Conservation (phyloP, 2,888 invertebrate species). For the Mesochorus sp. region DNA sequence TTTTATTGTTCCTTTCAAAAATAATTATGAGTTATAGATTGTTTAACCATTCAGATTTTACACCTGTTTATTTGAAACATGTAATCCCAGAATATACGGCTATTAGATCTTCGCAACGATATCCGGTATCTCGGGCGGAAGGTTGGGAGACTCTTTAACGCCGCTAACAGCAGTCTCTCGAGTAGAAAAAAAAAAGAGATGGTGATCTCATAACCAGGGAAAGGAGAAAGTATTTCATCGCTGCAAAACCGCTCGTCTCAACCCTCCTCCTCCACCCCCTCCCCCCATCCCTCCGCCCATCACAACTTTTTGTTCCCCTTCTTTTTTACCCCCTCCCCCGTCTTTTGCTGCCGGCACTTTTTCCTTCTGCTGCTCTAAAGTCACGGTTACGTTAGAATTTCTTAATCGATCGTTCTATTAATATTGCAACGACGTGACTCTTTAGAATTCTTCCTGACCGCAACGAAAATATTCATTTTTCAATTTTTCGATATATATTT, state of each 20-base stretch:
- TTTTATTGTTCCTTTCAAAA: no score
- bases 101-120: constrained; percentile 17
- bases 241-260: constrained; percentile 62
- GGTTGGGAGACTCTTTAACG: constrained; percentile 33
- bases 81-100: constrained; percentile 28
- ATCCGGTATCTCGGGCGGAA: constrained; percentile 18
- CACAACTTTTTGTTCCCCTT: neutral
- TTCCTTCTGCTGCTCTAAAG: constrained; percentile 66
- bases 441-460: constrained; percentile 25
- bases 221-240: constrained; percentile 80
- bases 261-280: constrained; percentile 32
- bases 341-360: constrained; percentile 21
- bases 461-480: constrained; percentile 16
- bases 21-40: constrained; percentile 9
- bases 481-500: no score
- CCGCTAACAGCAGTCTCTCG: constrained; percentile 34
- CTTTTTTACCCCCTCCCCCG: neutral
- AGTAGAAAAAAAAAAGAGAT: constrained; percentile 66
- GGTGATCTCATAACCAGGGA: constrained; percentile 80
- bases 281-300: constrained; percentile 4
- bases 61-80: constrained; percentile 10
- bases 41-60: neutral
- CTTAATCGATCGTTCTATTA: constrained; percentile 67
- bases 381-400: constrained; percentile 77
- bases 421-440: constrained; percentile 39